Conservation (phyloP, 2,888 invertebrate genomes). For the Eristalinus sepulchralis region DNA sequence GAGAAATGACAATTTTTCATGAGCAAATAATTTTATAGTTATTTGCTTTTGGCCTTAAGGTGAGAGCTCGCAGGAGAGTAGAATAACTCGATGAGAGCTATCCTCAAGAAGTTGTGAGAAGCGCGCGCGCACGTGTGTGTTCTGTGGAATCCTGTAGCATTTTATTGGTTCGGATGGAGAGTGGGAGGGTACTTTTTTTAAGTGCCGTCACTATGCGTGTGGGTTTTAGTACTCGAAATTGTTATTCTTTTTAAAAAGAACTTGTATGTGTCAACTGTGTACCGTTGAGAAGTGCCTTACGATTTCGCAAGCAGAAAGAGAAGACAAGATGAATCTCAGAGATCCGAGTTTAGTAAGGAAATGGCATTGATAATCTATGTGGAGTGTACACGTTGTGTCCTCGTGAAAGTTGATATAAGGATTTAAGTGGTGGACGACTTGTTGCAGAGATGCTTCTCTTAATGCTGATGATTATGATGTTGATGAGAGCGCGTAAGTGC, state of each 20-base stretch:
- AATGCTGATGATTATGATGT: conserved; percentile 18
- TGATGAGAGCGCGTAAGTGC: conserved; percentile 26
- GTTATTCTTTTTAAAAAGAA: conserved; percentile 47
- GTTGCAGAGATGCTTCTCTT: conserved; percentile 41
- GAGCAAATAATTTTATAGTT: conserved; percentile 70
- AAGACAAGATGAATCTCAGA: conserved; percentile 9
- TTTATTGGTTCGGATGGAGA: conserved; percentile 29
- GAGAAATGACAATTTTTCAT: conserved; percentile 63
- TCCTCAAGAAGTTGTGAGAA: conserved; percentile 1
- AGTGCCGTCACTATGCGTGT: conserved; percentile 61
- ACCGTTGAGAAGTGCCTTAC: conserved; percentile 35
- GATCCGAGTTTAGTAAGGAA: conserved; percentile 4
- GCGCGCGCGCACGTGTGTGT: conserved; percentile 12
- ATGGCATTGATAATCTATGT: conserved; percentile 23
- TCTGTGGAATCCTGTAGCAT: conserved; percentile 34
- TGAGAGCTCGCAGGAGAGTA: conserved; percentile 38
- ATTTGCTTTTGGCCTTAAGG: conserved; percentile 55
- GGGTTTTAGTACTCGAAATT: conserved; percentile 63
- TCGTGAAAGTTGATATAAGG: conserved; percentile 18
- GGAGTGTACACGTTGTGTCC: conserved; percentile 5
- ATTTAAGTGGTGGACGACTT: conserved; percentile 30
- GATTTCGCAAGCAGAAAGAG: conserved; percentile 17
- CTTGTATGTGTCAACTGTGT: conserved; percentile 48
- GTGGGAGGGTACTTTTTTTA: conserved; percentile 11
- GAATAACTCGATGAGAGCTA: conserved; percentile 11